Percentiles rank a stretch among this genome's conserved stretches.
phyloP scores from a whole-genome alignment of 2,888 invertebrate genomes.

The Melinopterus prodromus region DNA sequence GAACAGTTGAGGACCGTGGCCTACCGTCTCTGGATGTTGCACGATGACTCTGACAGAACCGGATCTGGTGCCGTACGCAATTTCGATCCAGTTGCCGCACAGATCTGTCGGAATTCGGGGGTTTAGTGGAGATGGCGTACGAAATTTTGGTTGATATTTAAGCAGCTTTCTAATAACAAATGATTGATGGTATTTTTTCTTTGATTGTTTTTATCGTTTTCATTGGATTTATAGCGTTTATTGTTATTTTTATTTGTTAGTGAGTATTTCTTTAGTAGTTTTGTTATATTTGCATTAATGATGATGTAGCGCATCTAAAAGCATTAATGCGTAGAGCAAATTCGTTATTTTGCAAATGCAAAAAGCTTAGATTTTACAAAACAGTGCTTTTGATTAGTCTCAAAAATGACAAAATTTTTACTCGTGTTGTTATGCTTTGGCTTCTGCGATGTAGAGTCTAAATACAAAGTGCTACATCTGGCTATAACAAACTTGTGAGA shows the following conservation, averaged over 20 bases:
- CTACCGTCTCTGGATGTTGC: slow-evolving; percentile 98
- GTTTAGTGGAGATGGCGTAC: background rate
- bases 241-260: background rate
- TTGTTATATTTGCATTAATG: background rate
- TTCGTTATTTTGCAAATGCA: too few relatives aligned
- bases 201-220: background rate
- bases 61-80: slow-evolving; percentile 96
- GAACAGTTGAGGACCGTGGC: slow-evolving; percentile 97
- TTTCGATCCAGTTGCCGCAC: slow-evolving; percentile 99
- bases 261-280: background rate
- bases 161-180: background rate
- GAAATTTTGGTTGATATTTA: background rate
- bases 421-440: too few relatives aligned
- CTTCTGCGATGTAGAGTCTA: background rate
- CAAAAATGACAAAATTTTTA: too few relatives aligned
- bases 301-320: background rate
- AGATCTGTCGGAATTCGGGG: slow-evolving; percentile 69
- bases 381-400: too few relatives aligned
- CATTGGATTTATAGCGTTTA: too few relatives aligned
- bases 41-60: slow-evolving; percentile 97
- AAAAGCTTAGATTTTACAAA: too few relatives aligned
- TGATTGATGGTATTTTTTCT: background rate
- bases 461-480: background rate
- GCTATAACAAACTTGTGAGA: too few relatives aligned
- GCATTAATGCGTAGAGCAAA: too few relatives aligned